Base-by-base conservation (phyloP, 53 echinoderm and acorn worm genomes). In the Antedon mediterranea region DNA sequence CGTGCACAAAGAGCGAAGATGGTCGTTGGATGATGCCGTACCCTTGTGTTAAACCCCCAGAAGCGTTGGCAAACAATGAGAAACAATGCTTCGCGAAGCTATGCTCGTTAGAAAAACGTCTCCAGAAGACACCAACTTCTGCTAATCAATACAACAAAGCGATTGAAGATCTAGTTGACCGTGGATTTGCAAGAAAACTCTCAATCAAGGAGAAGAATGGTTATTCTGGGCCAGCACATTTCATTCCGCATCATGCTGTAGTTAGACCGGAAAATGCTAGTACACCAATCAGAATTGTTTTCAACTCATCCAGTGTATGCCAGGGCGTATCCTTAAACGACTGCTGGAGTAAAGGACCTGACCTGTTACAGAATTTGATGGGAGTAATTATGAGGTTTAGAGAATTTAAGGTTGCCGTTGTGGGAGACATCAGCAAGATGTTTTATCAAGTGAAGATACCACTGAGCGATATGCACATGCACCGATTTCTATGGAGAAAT, bases 1-100 rank as follows among this genome's bases (percentile, higher is more conserved):
- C 85, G 6, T 80, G 80, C 71, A 34, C 80, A 80, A 81, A 81
- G 74, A 74, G 43, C n/a, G 28, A 43, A 15, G 34, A 81, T 43
- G 34, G 30, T 28, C 23, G 32, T 30, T 81, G 74, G 81, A 23
- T 79, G 32, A 71, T 71, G 4, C 79, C 79, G 31, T 79, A 71
- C 32, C 79, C 79, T 7, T 29, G 72, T 72, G 18, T 72, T 14
- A 72, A 30, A 72, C 7, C 30, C 7, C n/a, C n/a, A n/a, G n/a
- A n/a, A n/a, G n/a, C n/a, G n/a, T 37, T 37, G 37, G 37, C n/a
- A n/a, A n/a, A n/a, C n/a, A n/a, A n/a, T n/a, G n/a, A n/a, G n/a
- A n/a, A n/a, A n/a, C n/a, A n/a, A n/a, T n/a, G n/a, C n/a, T n/a
- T 78, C 30, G 78, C 44, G 29, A 78, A 78, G 44, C 70, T 78